A percentile compares a stretch with the other conserved stretches of the same genome.
These are phyloP conservation scores for Holocentrus rufus DNA, from an alignment of 2,797 vertebrate species.

Conservation along the genomic window DNA sequence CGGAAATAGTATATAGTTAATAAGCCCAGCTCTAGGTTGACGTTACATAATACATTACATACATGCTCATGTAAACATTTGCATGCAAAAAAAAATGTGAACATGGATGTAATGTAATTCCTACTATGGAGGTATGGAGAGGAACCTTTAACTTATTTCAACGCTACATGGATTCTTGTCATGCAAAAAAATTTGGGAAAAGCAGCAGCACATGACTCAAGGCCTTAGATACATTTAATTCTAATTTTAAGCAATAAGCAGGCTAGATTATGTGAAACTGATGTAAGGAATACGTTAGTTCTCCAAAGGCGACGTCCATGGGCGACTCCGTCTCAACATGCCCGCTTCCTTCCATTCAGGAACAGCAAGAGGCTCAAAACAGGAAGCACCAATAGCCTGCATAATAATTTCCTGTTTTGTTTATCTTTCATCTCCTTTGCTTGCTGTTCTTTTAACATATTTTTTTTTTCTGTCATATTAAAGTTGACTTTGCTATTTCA, in stretches of 20 bases:
- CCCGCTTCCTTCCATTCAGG: slow-evolving; percentile 71
- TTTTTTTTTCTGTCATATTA: slow-evolving; percentile 8
- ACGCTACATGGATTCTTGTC: not conserved
- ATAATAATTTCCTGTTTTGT: slow-evolving; percentile 56
- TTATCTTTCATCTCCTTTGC: slow-evolving; percentile 23
- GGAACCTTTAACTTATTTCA: too few relatives aligned
- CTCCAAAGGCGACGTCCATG: slow-evolving; percentile 7
- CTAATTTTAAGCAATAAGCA: not conserved
- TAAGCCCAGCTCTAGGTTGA: too few relatives aligned
- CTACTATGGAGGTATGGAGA: not conserved
- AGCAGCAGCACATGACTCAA: too few relatives aligned
- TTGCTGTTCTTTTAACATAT: not conserved
- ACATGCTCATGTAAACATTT: too few relatives aligned
- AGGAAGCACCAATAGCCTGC: slow-evolving; percentile 61
- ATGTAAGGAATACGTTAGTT: slow-evolving; percentile 52
- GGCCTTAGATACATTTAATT: too few relatives aligned
- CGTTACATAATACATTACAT: too few relatives aligned
- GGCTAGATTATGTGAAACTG: slow-evolving; percentile 20
- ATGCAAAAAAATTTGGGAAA: not conserved
- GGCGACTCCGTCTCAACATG: slow-evolving; percentile 57
- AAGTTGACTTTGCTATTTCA: slow-evolving; percentile 31
- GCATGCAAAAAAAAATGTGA: too few relatives aligned
- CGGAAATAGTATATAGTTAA: not conserved
- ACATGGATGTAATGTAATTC: not conserved
- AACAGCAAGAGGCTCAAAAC: slow-evolving; percentile 59